Evolutionary conservation across 2,888 invertebrate species (phyloP), one percentile per base, ranked within the genome.

Genomic region (Oscheius sp.): DNA sequence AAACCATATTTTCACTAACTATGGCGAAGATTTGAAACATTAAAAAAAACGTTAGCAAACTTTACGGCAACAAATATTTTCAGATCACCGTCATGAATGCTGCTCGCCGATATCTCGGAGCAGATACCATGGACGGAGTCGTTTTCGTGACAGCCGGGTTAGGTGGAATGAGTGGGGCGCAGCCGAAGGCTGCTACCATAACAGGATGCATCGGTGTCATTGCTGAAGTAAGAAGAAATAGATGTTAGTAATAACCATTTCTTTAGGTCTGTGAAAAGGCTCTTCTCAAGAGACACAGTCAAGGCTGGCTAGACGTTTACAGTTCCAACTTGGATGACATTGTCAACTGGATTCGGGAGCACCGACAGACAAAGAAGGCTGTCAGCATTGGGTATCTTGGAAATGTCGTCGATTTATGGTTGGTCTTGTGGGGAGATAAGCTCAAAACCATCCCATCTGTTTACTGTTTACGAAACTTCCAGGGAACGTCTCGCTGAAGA

Each of bases 51-150:
- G 42, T 42, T 42, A 5, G 3, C 42, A 53, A 50, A 50, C 50
- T 50, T 50, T 50, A 11, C 13, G 9, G 50, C 13, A 50, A 50
- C 50, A 32, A 1, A 42, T 10, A 42, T 7, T 35, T 80, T 11
- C 84, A 92, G 92, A 89, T 92, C 74, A 92, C 92, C 1, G 88
- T 92, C n/a, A 85, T 92, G 84, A 93, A 92, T 87, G 92, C 92
- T 11, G 92, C 92, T 3, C 87, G 92, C 71, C 91, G 91, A 77
- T 91, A 92, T 81, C 86, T 92, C 51, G 89, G 90, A 0, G 80
- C 88, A 0, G 88, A 90, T 55, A 89, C 90, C 70, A 85, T 92
- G 78, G 86, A 89, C 2, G 92, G 92, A 51, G 77, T 80, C 65
- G 84, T 84, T 29, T 92, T 92, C 81, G 89, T 93, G 37, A 92